Percentiles rank a stretch among this genome's conserved stretches.
These are phyloP conservation scores for Melanotaenia parkinsoni DNA, from an alignment of 2,797 vertebrate genomes.

Conservation along the genomic window DNA sequence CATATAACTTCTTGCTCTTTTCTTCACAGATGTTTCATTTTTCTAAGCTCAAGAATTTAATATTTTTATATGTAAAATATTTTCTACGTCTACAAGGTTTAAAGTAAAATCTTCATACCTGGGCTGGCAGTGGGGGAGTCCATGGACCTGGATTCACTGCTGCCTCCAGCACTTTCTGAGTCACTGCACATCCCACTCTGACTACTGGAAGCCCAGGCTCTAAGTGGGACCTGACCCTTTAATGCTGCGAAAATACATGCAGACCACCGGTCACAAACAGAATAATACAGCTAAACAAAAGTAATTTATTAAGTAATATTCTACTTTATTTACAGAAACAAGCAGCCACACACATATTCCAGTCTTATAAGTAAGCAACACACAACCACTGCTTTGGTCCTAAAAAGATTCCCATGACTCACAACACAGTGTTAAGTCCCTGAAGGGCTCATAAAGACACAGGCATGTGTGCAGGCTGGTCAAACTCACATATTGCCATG, in stretches of 20 bases:
- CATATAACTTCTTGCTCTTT: not conserved
- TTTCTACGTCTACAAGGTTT: not conserved
- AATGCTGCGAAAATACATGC: slow-evolving; percentile 71
- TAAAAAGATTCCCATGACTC: slow-evolving; percentile 43
- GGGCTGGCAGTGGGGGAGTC: slow-evolving; percentile 98
- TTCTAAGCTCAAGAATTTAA: not conserved
- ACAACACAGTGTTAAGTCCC: slow-evolving; percentile 31
- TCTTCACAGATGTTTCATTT: not conserved
- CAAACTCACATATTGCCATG: not conserved
- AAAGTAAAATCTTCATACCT: slow-evolving; percentile 81
- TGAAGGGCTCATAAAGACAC: slow-evolving; percentile 6
- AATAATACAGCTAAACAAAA: slow-evolving; percentile 9
- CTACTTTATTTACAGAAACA: slow-evolving; percentile 40
- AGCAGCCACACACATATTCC: slow-evolving; percentile 40
- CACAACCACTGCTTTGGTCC: slow-evolving; percentile 26
- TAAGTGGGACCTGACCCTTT: slow-evolving; percentile 82
- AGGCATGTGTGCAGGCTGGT: not conserved
- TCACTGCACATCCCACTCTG: slow-evolving; percentile 97
- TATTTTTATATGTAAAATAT: not conserved
- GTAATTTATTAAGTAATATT: slow-evolving; percentile 12
- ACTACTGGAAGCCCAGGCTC: slow-evolving; percentile 88
- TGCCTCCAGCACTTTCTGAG: slow-evolving; percentile 96
- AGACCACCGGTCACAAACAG: slow-evolving; percentile 20
- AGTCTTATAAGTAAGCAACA: slow-evolving; percentile 43
- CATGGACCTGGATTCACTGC: slow-evolving; percentile 97